Percentiles rank a stretch among this genome's conserved stretches.
phyloP scores from a whole-genome alignment of 92 coral and sea anemone genomes.

The Phymanthus crucifer region DNA sequence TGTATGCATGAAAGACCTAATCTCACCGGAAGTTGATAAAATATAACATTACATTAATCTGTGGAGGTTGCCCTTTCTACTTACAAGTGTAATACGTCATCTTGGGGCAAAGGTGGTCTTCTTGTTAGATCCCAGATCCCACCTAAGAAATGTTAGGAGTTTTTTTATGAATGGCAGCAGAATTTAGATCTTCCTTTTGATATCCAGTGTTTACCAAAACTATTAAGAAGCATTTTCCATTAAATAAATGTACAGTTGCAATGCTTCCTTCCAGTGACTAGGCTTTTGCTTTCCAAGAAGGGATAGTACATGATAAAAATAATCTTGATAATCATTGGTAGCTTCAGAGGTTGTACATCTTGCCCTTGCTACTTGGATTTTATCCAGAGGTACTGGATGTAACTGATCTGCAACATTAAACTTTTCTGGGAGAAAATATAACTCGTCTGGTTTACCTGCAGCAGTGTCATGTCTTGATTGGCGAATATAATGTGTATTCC shows the following conservation, averaged over 20 bases:
- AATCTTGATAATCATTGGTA: slow-evolving; percentile 24
- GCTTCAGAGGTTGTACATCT: neutral
- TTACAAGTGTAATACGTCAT: too few relatives aligned
- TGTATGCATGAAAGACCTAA: too few relatives aligned
- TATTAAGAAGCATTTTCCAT: slow-evolving; percentile 26
- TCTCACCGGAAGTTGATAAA: too few relatives aligned
- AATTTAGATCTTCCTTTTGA: slow-evolving; percentile 48
- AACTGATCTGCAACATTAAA: slow-evolving; percentile 26
- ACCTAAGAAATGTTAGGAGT: too few relatives aligned
- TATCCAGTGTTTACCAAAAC: too few relatives aligned
- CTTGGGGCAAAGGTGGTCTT: too few relatives aligned
- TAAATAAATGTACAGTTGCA: slow-evolving; percentile 27
- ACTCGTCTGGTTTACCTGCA: slow-evolving; percentile 47
- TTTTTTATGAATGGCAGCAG: neutral
- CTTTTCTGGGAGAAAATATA: slow-evolving; percentile 50
- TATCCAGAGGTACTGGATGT: slow-evolving; percentile 31
- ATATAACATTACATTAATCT: too few relatives aligned
- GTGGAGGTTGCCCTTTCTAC: too few relatives aligned
- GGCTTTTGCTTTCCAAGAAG: slow-evolving; percentile 18
- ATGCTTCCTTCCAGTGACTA: slow-evolving; percentile 31
- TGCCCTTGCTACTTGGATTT: slow-evolving; percentile 12
- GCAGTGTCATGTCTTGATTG: slow-evolving; percentile 46
- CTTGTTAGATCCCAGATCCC: too few relatives aligned
- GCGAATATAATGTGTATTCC: slow-evolving; percentile 59
- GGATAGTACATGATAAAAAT: slow-evolving; percentile 30